Percentiles rank a stretch among this genome's conserved stretches.
Evolutionary conservation across 1,140 invertebrate genomes (phyloP).

Genomic region (Sesamia nonagrioides): DNA sequence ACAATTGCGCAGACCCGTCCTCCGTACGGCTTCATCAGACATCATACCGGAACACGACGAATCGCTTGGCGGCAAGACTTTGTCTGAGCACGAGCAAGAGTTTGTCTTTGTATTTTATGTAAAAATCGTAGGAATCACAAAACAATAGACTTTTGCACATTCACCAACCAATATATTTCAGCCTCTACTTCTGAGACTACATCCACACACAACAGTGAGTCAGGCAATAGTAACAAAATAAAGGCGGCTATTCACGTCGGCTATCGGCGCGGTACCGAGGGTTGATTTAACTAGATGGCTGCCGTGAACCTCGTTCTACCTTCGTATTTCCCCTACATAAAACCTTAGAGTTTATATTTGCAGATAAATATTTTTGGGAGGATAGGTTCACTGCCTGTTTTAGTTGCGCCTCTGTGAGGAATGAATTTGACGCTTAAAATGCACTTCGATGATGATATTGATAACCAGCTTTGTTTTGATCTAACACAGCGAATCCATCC

Average conservation of each 20-base stretch:
- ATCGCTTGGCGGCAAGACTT: no score
- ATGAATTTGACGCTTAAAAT: background rate
- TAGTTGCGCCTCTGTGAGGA: background rate
- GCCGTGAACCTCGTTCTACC: conserved; percentile 40
- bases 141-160: no score
- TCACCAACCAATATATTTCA: background rate
- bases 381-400: conserved; percentile 32
- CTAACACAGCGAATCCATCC: no score
- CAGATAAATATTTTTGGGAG: background rate
- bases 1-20: no score
- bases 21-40: no score
- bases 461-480: no score
- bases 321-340: conserved; percentile 50
- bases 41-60: no score
- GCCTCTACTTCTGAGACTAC: background rate
- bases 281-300: conserved; percentile 53
- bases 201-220: conserved; percentile 41
- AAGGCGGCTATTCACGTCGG: conserved; percentile 50
- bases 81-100: no score
- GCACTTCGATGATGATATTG: no score
- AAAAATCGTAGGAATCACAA: no score
- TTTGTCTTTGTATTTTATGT: no score
- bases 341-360: conserved; percentile 36
- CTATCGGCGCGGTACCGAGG: conserved; percentile 47
- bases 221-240: conserved; percentile 51